Conservation (phyloP, 2,797 vertebrate species). For the Microcaecilia unicolor region DNA sequence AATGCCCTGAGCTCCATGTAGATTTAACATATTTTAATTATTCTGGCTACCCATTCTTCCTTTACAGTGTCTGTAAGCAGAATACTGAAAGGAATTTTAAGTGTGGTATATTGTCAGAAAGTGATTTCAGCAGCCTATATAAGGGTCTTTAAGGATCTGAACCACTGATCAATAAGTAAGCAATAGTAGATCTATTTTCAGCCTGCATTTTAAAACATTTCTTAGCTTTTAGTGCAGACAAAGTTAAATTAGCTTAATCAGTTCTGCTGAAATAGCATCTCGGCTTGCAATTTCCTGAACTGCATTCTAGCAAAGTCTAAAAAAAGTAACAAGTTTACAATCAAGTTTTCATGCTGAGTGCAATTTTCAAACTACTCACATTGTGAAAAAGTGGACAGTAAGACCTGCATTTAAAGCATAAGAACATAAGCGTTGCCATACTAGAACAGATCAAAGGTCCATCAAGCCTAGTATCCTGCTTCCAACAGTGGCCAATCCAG, state of each 20-base stretch:
- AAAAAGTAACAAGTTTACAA: too few relatives aligned
- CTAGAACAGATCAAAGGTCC: too few relatives aligned
- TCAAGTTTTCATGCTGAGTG: too few relatives aligned
- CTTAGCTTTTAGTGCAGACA: not conserved
- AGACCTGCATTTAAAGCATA: too few relatives aligned
- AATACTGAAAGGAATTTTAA: constrained; percentile 41
- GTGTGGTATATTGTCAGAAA: constrained; percentile 21
- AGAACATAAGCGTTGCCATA: too few relatives aligned
- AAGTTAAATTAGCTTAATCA: not conserved
- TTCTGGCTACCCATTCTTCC: constrained; percentile 36
- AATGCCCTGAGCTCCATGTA: constrained; percentile 62
- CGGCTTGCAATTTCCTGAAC: too few relatives aligned
- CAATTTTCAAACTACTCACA: too few relatives aligned
- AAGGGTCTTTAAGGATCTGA: constrained; percentile 11
- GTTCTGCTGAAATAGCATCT: too few relatives aligned
- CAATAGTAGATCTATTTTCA: constrained; percentile 1
- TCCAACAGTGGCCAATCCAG: too few relatives aligned
- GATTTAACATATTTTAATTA: constrained; percentile 62
- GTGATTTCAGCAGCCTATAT: constrained; percentile 5
- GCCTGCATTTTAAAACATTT: constrained; percentile 10
- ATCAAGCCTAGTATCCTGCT: too few relatives aligned
- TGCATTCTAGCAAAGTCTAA: too few relatives aligned
- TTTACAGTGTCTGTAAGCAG: constrained; percentile 32
- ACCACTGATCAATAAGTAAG: constrained; percentile 4
- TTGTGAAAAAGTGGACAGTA: too few relatives aligned